Evolutionary conservation across 2,888 invertebrate species (phyloP).

Genomic region (Gymnosoma rotundatum): DNA sequence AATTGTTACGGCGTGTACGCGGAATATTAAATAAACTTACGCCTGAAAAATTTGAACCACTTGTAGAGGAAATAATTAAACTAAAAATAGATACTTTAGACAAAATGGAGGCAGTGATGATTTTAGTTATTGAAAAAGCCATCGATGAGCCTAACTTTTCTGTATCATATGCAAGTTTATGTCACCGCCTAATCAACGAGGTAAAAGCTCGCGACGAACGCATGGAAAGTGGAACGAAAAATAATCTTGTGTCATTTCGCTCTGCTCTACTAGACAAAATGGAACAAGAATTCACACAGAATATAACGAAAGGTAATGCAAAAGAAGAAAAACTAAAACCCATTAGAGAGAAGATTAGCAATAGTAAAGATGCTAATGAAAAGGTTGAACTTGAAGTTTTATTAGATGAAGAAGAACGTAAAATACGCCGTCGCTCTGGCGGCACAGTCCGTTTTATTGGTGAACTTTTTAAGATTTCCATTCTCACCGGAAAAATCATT

Average conservation of each 20-base stretch:
- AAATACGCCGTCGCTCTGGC: conserved; percentile 90
- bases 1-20: conserved; percentile 90
- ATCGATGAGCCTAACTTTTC: conserved; percentile 97
- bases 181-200: conserved; percentile 85
- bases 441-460: conserved; percentile 94
- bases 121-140: conserved; percentile 96
- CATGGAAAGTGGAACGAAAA: conserved; percentile 79
- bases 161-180: conserved; percentile 94
- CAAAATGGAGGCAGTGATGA: conserved; percentile 91
- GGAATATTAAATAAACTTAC: conserved; percentile 96
- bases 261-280: conserved; percentile 85
- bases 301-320: conserved; percentile 87
- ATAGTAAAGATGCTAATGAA: conserved; percentile 83
- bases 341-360: conserved; percentile 83
- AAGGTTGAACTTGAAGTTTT: conserved; percentile 88
- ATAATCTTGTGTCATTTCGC: conserved; percentile 84
- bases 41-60: conserved; percentile 94
- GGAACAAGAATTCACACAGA: conserved; percentile 94
- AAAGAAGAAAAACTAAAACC: conserved; percentile 81
- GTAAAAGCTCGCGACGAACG: conserved; percentile 81
- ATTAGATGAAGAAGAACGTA: conserved; percentile 89
- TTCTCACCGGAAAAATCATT: conserved; percentile 95
- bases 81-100: conserved; percentile 91
- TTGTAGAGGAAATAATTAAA: conserved; percentile 89
- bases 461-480: conserved; percentile 94